Evolutionary conservation across 2,888 invertebrate genomes (phyloP).

Genomic region (Frankliniella fusca): DNA sequence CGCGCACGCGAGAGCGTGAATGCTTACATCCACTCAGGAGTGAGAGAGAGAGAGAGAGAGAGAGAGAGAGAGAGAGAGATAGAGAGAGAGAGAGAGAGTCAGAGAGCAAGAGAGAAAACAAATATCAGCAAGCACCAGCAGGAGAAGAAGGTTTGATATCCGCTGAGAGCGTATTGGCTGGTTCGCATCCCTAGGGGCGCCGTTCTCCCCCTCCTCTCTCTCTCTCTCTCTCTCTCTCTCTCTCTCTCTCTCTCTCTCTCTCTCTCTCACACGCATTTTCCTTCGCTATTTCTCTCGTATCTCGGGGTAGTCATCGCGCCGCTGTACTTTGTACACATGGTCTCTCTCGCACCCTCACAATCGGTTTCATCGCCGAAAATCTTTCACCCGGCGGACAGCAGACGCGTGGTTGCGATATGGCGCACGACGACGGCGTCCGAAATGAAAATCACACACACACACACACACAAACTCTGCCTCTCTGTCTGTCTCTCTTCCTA

Average conservation of each 20-base stretch:
- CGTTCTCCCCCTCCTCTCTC: not conserved
- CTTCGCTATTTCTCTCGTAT: not conserved
- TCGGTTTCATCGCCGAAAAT: too few species aligned
- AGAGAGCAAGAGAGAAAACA: not conserved
- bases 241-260: not conserved
- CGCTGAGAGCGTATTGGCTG: slow-evolving; percentile 6
- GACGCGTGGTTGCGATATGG: too few species aligned
- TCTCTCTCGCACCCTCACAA: too few species aligned
- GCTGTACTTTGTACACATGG: too few species aligned
- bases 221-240: not conserved
- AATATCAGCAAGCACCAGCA: not conserved
- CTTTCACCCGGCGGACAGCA: too few species aligned
- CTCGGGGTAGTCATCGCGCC: too few species aligned
- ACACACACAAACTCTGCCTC: too few species aligned
- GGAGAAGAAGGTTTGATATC: not conserved
- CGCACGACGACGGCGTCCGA: too few species aligned
- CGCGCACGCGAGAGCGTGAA: too few species aligned
- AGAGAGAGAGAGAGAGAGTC: not conserved
- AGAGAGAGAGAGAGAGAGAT: not conserved
- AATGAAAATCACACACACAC: too few species aligned
- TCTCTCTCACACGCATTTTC: not conserved
- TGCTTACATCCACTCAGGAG: too few species aligned
- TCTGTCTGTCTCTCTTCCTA: too few species aligned
- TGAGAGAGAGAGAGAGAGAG: not conserved
- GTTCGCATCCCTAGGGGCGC: not conserved